Evolutionary conservation across 2,113 vertebrate species (phyloP), one percentile per base, ranked within the genome.

Genomic region (Antidorcas marsupialis): DNA sequence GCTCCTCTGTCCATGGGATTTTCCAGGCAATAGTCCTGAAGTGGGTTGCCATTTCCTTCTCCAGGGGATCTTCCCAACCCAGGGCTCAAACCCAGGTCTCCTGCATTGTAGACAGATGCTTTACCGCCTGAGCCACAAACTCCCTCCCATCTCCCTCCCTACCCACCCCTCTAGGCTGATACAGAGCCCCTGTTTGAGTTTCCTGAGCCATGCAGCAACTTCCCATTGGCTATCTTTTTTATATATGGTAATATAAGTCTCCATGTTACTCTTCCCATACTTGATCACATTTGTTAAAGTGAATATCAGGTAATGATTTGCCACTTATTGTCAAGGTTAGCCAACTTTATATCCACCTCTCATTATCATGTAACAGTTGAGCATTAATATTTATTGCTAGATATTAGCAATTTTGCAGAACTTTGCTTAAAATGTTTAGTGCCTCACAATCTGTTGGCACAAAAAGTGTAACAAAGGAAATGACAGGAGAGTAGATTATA

Each of bases 351-450:
- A 97, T 95, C 82, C 78, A 97, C 95, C 52, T 97, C 88, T 97
- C 97, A 59, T 96, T 98, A 96, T 14, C 95, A 95, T 97, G 90
- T 97, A 98, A 98, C 95, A 84, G 95, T 97, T 59, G 47, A 97
- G 15, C 97, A 98, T 98, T 98, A 98, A 98, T 99, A 98, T 98
- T 98, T 99, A 98, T 98, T 95, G 96, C 97, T 55, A 92, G 94
- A 96, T 98, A 97, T 97, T 98, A 98, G 95, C 97, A 97, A 98
- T 98, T 98, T 98, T 98, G 95, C 88, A 98, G 97, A 98, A 96
- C 96, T 97, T 98, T 93, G 98, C 97, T 98, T 98, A 98, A 98
- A 98, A 98, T 98, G 91, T 98, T 98, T 98, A 97, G 95, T 96
- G 98, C 97, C 97, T 98, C 97, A 98, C 97, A 98, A 98, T 98